A percentile compares a stretch with the other conserved stretches of the same genome.
Conservation (phyloP, 2,797 vertebrate genomes). For the Pseudomugil tenellus region DNA sequence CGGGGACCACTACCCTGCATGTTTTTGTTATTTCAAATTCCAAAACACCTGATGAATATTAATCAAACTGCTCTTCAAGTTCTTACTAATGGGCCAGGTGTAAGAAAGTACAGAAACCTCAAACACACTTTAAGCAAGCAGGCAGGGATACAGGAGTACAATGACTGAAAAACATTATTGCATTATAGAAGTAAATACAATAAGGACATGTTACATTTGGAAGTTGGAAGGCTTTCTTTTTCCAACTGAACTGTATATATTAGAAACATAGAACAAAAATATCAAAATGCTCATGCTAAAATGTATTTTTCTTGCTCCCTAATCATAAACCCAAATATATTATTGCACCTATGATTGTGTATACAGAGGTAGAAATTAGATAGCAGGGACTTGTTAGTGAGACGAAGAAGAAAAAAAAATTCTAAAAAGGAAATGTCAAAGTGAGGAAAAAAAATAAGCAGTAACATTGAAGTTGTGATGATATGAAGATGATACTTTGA, state of each 20-base stretch:
- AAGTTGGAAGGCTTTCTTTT: conserved; percentile 22
- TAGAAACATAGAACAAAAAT: conserved; percentile 24
- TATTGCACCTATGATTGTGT: conserved; percentile 61
- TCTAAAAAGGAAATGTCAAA: conserved; percentile 49
- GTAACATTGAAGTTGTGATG: conserved; percentile 34
- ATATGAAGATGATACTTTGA: conserved; percentile 59
- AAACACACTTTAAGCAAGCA: too few relatives aligned
- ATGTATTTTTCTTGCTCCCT: conserved; percentile 40
- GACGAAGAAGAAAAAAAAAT: conserved; percentile 41
- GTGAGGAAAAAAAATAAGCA: conserved; percentile 35
- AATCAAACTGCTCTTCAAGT: too few relatives aligned
- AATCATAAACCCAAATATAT: conserved; percentile 50
- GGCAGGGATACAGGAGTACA: too few relatives aligned
- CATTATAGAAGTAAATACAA: conserved; percentile 2
- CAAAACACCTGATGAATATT: too few relatives aligned
- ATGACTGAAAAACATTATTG: neutral
- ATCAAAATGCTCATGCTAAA: conserved; percentile 38
- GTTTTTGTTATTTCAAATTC: too few relatives aligned
- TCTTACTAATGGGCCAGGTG: too few relatives aligned
- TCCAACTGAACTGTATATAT: conserved; percentile 32
- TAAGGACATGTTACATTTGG: conserved; percentile 33
- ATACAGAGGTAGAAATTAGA: conserved; percentile 59
- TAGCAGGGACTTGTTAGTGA: conserved; percentile 79
- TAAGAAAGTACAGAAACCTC: neutral
- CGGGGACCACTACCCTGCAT: too few relatives aligned